A percentile compares a stretch with the other conserved stretches of the same genome.
phyloP scores from a whole-genome alignment of 2,113 vertebrate genomes.

The Carollia perspicillata region DNA sequence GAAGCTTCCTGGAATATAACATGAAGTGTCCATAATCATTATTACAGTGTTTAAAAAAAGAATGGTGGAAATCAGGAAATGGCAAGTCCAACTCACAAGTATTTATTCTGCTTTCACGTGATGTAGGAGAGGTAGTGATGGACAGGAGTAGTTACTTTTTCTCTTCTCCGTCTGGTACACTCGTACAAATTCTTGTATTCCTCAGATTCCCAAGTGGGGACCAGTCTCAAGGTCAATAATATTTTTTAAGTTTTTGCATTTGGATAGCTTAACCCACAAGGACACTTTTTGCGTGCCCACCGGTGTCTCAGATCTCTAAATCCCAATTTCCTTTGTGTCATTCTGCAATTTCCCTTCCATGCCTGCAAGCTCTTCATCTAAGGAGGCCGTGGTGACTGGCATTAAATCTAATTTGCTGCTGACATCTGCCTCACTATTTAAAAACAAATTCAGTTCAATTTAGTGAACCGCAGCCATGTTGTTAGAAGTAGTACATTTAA shows the following conservation, averaged over 20 bases:
- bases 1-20: not conserved
- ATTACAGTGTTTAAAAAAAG: not conserved
- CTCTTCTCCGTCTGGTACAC: not conserved
- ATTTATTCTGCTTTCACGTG: not conserved
- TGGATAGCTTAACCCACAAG: not conserved
- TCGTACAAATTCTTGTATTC: not conserved
- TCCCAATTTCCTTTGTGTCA: conserved; percentile 38
- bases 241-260: not conserved
- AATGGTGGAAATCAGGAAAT: not conserved
- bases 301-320: not conserved
- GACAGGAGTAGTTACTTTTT: not conserved
- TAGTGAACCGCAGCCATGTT: not conserved
- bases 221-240: not conserved
- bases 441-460: conserved; percentile 2
- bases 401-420: conserved; percentile 33
- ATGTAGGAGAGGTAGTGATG: not conserved
- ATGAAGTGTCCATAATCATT: not conserved
- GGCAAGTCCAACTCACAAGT: not conserved
- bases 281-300: not conserved
- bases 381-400: not conserved
- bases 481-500: conserved; percentile 3
- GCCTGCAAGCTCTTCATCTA: not conserved
- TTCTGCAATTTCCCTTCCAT: not conserved
- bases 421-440: conserved; percentile 30
- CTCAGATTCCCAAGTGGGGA: not conserved